Base-by-base conservation (phyloP, 2,888 invertebrate genomes). In the Noctua fimbriata region DNA sequence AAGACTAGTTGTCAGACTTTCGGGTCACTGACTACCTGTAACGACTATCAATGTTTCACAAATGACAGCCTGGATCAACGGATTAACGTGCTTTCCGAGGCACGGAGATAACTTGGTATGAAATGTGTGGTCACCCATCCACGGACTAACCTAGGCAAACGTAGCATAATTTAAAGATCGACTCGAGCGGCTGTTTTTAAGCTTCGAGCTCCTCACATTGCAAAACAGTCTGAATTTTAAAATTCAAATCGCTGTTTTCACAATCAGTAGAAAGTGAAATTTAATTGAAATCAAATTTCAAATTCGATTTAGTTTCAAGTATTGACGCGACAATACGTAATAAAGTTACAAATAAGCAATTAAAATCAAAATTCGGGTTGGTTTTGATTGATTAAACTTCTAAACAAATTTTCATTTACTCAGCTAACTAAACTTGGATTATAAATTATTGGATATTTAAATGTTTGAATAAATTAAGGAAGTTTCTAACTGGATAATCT, bases 381-480 rank as follows among this genome's bases (percentile, higher is more conserved):
- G 87, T 91, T 93, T 92, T 92, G 90, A 93, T 93, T 91, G 86
- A 93, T 79, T 82, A 79, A 93, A 90, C 89, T 90, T 82, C 80
- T 81, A 89, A 92, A 93, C 91, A 91, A 93, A 93, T 92, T 92
- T 93, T 90, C 89, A 89, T 91, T 92, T 88, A 92, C 89, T 91
- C 89, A 83, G 88, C 71, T 73, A 87, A 88, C 88, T 85, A 85
- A 88, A 90, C 89, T 92, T 91, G 90, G 71, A 78, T 79, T 85
- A 85, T 81, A 73, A 88, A 88, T 85, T 71, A 92, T 91, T 89
- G 80, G 82, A 87, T 87, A 91, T 90, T 91, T 89, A 90, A 93
- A 92, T 90, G 90, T 88, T 93, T 91, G 91, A 89, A 89, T 87
- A 90, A 91, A 91, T 92, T 89, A 82, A 75, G 86, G 85, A 89